phyloP scores from a whole-genome alignment of 1,140 invertebrate species.

The Drosophila chauvacae region DNA sequence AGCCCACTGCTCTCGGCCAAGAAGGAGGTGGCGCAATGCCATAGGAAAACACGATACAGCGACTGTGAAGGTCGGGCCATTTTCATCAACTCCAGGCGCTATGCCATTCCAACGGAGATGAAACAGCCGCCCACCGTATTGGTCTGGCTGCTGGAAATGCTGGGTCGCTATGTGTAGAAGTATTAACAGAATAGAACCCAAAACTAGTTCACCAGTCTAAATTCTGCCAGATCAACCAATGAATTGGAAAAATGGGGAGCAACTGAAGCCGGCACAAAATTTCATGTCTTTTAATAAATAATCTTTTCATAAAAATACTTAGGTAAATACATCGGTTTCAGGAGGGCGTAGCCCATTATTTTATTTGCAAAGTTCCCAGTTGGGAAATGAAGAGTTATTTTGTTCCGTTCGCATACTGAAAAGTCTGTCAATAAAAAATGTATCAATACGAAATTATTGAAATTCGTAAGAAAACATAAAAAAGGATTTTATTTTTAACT shows the following conservation, averaged over 20 bases:
- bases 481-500: too few relatives aligned
- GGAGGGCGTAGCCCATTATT: not conserved
- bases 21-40: not conserved
- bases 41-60: slow-evolving; percentile 15
- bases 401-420: too few relatives aligned
- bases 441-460: not conserved
- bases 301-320: not conserved
- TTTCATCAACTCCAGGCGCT: slow-evolving; percentile 53
- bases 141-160: slow-evolving; percentile 44
- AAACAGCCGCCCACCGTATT: slow-evolving; percentile 69
- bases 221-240: not conserved
- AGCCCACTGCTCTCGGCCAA: not conserved
- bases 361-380: not conserved
- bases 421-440: not conserved
- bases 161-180: slow-evolving; percentile 8
- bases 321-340: not conserved
- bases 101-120: slow-evolving; percentile 73
- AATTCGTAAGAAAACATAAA: not conserved
- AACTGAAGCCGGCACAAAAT: not conserved
- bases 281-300: slow-evolving; percentile 1
- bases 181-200: not conserved
- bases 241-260: not conserved
- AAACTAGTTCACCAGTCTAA: not conserved
- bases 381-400: not conserved
- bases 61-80: slow-evolving; percentile 71